Evolutionary conservation across 2,797 vertebrate genomes (phyloP).

Genomic region (Esox masquinongy): DNA sequence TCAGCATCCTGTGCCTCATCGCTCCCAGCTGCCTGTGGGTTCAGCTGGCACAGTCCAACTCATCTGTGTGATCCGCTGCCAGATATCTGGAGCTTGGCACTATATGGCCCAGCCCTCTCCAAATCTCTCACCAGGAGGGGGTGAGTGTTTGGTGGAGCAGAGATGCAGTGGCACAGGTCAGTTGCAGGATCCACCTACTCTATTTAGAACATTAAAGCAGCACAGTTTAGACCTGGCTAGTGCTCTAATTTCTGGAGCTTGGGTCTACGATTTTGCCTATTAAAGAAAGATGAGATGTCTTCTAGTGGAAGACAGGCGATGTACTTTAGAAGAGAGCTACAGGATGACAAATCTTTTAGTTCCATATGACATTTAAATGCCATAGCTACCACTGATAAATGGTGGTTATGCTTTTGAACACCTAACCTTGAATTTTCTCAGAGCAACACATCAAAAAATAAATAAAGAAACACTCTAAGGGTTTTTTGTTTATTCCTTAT

Average conservation of each 20-base stretch:
- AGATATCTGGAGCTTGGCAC: slow-evolving; percentile 74
- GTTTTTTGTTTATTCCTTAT: slow-evolving; percentile 19
- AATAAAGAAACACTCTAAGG: slow-evolving; percentile 30
- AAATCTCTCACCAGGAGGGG: slow-evolving; percentile 56
- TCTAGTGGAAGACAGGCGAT: slow-evolving; percentile 42
- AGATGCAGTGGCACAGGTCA: slow-evolving; percentile 50
- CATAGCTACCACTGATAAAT: slow-evolving; percentile 66
- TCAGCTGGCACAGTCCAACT: slow-evolving; percentile 73
- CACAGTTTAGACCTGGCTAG: slow-evolving; percentile 19
- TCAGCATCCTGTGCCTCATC: slow-evolving; percentile 76
- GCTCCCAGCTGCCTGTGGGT: slow-evolving; percentile 76
- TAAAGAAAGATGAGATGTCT: slow-evolving; percentile 26
- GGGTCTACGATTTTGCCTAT: slow-evolving; percentile 30
- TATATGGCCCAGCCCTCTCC: slow-evolving; percentile 59
- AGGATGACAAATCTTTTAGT: slow-evolving; percentile 62
- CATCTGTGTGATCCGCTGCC: slow-evolving; percentile 81
- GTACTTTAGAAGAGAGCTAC: slow-evolving; percentile 32
- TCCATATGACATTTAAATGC: slow-evolving; percentile 76
- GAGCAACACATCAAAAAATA: slow-evolving; percentile 50
- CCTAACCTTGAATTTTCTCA: slow-evolving; percentile 43
- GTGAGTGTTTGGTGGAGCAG: slow-evolving; percentile 14
- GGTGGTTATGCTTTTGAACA: slow-evolving; percentile 43
- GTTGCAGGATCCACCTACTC: slow-evolving; percentile 46
- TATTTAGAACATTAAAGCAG: slow-evolving; percentile 32
- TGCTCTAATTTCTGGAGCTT: slow-evolving; percentile 36